These are phyloP conservation scores for Beroe forskalii DNA, from an alignment of 37 sponge, comb jelly and placozoan species.

Conservation along the genomic window DNA sequence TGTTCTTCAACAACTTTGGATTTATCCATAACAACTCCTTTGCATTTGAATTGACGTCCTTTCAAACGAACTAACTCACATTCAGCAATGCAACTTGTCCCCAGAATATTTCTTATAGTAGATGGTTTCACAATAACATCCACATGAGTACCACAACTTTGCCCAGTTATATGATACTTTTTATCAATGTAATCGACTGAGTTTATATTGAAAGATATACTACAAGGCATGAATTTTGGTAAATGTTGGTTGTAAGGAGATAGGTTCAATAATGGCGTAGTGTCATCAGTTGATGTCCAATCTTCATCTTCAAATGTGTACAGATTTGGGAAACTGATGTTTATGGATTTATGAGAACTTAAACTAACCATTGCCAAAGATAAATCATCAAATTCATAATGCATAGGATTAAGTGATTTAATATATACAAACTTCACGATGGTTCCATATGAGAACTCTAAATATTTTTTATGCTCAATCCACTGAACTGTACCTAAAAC, in stretches of 20 bases:
- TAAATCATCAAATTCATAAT: background rate
- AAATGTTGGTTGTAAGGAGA: background rate
- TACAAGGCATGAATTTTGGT: background rate
- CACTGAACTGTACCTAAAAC: background rate
- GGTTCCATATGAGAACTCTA: background rate
- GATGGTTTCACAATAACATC: background rate
- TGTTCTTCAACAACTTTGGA: background rate
- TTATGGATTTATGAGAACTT: background rate
- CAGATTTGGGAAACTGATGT: background rate
- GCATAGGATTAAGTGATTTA: background rate
- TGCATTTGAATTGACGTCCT: background rate
- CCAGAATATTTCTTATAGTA: background rate
- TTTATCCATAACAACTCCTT: background rate
- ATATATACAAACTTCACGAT: background rate
- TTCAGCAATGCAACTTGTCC: background rate
- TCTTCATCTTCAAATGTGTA: background rate
- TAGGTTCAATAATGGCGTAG: background rate
- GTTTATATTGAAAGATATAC: background rate
- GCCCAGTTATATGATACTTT: background rate
- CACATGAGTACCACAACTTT: background rate
- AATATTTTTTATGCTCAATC: background rate
- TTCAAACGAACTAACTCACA: background rate
- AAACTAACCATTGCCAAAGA: background rate
- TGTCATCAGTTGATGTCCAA: background rate
- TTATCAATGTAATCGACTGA: background rate